phyloP scores from a whole-genome alignment of 2,797 vertebrate species.

The Pangasius macronema region DNA sequence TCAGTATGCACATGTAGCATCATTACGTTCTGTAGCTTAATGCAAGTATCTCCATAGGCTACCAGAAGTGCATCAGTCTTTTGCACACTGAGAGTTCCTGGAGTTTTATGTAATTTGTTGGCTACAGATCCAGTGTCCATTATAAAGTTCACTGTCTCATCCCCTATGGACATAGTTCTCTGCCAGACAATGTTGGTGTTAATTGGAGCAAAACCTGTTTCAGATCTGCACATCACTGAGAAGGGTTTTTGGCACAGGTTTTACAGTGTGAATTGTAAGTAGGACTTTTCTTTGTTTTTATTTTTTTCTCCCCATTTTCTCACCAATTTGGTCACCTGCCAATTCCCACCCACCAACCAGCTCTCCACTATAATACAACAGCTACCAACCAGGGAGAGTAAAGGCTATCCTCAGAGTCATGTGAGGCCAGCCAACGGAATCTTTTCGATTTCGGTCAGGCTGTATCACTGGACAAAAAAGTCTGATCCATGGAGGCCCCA shows the following conservation, averaged over 20 bases:
- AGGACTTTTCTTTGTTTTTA: neutral
- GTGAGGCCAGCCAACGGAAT: neutral
- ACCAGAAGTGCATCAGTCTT: neutral
- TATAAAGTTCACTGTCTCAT: constrained; percentile 14
- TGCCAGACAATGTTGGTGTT: constrained; percentile 27
- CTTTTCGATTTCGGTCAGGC: neutral
- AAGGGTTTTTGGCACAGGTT: constrained; percentile 1
- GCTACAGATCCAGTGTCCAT: constrained; percentile 23
- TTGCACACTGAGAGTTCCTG: neutral
- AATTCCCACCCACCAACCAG: neutral
- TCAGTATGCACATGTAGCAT: neutral
- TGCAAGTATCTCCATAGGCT: neutral
- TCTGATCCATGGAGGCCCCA: no score
- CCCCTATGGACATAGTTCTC: constrained; percentile 1
- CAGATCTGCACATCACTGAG: neutral
- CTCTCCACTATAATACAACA: neutral
- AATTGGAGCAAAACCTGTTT: constrained; percentile 30
- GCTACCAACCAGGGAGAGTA: neutral
- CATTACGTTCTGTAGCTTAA: constrained; percentile 1
- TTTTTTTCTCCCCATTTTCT: neutral
- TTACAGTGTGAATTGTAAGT: constrained; percentile 4
- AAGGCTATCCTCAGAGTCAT: neutral
- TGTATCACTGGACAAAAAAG: neutral
- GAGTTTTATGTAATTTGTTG: constrained; percentile 14
- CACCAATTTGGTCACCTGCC: neutral